Base-by-base conservation (phyloP, 2,888 invertebrate genomes). In the Herminia tarsipennalis region DNA sequence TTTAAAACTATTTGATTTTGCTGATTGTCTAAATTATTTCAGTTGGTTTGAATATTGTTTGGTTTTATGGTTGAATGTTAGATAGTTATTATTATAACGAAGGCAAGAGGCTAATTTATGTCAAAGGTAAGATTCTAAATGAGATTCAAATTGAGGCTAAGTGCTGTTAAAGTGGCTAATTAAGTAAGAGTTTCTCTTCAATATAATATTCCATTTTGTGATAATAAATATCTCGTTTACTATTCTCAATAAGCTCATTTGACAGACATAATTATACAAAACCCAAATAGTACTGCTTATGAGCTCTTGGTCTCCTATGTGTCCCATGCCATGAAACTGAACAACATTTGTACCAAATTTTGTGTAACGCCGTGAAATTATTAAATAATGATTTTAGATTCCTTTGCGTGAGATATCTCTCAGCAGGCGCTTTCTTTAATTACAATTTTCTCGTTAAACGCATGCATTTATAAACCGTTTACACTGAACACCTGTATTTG, bases 31-130 rank as follows among this genome's bases (percentile, higher is more conserved):
- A 40, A 40, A 52, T 62, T 44, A 29, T 32, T 42, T 30, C 35
- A 24, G 37, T 33, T 8, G 35, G 39, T 51, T 40, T 47, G 33
- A 48, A 63, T 51, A 52, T 53, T 43, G 57, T 52, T 66, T 54
- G 44, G 55, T 24, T 17, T 40, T 40, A 12, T 36, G 27, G 38
- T 18, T 38, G 29, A 20, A 27, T 25, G 24, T 28, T 28, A 28
- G 9, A 6, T 20, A n/a, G 20, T 28, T 20, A 28, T 20, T 17
- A 12, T 36, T n/a, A n/a, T n/a, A n/a, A n/a, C n/a, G n/a, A n/a
- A n/a, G n/a, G n/a, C n/a, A n/a, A n/a, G n/a, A n/a, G n/a, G n/a
- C n/a, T n/a, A n/a, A n/a, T n/a, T n/a, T n/a, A n/a, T n/a, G n/a
- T n/a, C n/a, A n/a, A n/a, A n/a, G n/a, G n/a, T n/a, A n/a, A n/a